phyloP scores from a whole-genome alignment of 2,888 invertebrate genomes.

The Lithosia quadra region DNA sequence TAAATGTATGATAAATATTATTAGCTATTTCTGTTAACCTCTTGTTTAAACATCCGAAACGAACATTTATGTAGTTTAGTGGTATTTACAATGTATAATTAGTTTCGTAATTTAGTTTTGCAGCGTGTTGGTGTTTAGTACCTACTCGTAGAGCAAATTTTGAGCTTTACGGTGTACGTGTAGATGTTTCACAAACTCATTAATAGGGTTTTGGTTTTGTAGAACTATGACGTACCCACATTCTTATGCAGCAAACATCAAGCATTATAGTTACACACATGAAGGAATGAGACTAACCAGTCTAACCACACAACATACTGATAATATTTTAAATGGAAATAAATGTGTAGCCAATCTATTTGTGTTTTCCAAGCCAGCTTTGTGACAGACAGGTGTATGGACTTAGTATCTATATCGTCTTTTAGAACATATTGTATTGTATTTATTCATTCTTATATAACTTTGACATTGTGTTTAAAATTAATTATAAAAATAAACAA shows the following conservation, averaged over 20 bases:
- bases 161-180: not conserved
- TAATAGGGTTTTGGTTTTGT: not conserved
- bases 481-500: too few relatives aligned
- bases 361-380: not conserved
- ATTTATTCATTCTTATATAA: too few relatives aligned
- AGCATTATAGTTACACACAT: not conserved
- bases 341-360: not conserved
- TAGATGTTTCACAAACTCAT: not conserved
- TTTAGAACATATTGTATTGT: conserved; percentile 17
- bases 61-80: not conserved
- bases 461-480: too few relatives aligned
- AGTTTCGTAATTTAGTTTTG: not conserved
- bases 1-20: not conserved
- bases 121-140: not conserved
- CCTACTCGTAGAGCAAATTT: not conserved
- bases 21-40: not conserved
- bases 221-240: not conserved
- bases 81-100: not conserved
- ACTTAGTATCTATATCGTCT: not conserved
- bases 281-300: not conserved
- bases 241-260: not conserved
- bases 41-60: not conserved
- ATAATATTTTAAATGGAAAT: not conserved
- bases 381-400: not conserved
- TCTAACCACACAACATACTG: not conserved